These are phyloP conservation scores for Limnephilus rhombicus DNA, from an alignment of 2,888 invertebrate genomes.

Conservation along the genomic window DNA sequence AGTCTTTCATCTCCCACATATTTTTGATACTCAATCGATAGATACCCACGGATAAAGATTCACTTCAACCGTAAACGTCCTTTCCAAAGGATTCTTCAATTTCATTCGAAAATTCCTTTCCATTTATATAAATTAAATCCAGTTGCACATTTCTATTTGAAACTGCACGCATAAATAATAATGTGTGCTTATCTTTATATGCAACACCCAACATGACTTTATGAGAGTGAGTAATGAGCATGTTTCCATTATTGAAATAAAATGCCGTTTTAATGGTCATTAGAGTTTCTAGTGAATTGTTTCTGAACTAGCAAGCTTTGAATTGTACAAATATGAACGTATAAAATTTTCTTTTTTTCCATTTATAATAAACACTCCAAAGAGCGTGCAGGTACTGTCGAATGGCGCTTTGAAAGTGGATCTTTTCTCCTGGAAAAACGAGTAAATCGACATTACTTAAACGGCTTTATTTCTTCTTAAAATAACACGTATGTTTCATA, in stretches of 20 bases:
- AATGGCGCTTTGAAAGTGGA: background rate
- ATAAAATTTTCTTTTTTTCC: background rate
- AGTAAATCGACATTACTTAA: background rate
- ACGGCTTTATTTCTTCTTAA: background rate
- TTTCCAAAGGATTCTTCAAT: background rate
- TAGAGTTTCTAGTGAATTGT: background rate
- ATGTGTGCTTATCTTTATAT: background rate
- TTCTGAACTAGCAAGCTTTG: background rate
- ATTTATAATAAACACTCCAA: background rate
- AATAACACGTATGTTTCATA: background rate
- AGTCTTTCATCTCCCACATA: background rate
- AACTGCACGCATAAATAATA: background rate
- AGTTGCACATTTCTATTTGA: background rate
- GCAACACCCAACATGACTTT: background rate
- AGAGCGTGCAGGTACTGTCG: background rate
- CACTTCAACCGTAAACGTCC: background rate
- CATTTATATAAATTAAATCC: background rate
- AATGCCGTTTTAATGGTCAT: background rate
- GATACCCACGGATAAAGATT: background rate
- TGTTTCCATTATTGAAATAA: background rate
- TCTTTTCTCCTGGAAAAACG: background rate
- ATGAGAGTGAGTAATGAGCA: background rate
- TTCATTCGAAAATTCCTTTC: background rate
- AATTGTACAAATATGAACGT: background rate
- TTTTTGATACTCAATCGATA: background rate